Conservation (phyloP, 2,888 invertebrate species). For the Drepana falcataria region DNA sequence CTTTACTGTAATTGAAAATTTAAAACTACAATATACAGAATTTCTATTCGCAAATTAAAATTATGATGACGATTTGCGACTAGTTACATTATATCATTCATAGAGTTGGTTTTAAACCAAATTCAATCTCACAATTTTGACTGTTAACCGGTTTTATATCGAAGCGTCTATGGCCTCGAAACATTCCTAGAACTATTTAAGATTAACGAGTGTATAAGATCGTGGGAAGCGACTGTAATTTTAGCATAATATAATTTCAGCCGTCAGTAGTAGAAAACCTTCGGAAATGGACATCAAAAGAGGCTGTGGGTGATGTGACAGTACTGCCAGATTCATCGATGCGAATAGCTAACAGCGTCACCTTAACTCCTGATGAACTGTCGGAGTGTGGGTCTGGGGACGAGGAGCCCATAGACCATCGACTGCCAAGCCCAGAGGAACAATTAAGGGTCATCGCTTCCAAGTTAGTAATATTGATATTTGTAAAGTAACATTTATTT, state of each 20-base stretch:
- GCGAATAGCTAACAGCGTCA: conserved; percentile 80
- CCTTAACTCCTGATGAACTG: conserved; percentile 70
- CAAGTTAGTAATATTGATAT: conserved; percentile 74
- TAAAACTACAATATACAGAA: too few species aligned
- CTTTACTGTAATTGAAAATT: too few species aligned
- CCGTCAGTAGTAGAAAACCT: conserved; percentile 89
- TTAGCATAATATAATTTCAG: conserved; percentile 58
- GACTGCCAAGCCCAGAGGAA: conserved; percentile 92
- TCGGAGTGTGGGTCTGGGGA: conserved; percentile 79
- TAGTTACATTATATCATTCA: too few species aligned
- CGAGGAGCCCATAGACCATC: conserved; percentile 88
- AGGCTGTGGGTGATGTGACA: conserved; percentile 89
- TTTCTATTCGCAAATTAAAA: too few species aligned
- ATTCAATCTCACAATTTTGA: too few species aligned
- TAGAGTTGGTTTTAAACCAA: too few species aligned
- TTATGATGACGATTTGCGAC: too few species aligned
- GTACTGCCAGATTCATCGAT: conserved; percentile 88
- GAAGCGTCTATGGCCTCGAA: too few species aligned
- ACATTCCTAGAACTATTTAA: not conserved
- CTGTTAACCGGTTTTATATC: too few species aligned
- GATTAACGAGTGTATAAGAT: too few species aligned
- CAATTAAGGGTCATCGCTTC: conserved; percentile 89
- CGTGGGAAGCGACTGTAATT: not conserved
- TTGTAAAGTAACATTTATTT: not conserved
- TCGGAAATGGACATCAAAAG: conserved; percentile 90